phyloP scores from a whole-genome alignment of 2,888 invertebrate genomes.

The Acleris laterana region DNA sequence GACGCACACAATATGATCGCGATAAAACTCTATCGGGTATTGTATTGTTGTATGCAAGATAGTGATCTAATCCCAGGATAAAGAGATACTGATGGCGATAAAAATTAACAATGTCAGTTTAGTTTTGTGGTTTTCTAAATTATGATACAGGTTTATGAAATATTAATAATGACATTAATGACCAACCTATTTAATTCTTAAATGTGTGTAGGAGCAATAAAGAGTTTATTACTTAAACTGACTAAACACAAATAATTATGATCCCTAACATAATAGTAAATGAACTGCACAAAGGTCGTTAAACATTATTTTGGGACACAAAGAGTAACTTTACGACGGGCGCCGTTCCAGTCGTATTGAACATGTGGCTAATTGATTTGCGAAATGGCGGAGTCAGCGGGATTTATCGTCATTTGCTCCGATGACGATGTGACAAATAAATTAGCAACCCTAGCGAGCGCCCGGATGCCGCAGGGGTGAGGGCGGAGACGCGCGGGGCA shows the following conservation, averaged over 20 bases:
- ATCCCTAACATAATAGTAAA: neutral
- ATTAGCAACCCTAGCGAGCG: slow-evolving; percentile 18
- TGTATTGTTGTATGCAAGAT: too few relatives aligned
- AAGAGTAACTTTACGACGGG: neutral
- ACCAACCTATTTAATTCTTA: too few relatives aligned
- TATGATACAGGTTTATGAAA: too few relatives aligned
- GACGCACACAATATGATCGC: too few relatives aligned
- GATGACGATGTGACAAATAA: slow-evolving; percentile 31
- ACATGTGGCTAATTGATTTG: slow-evolving; percentile 32
- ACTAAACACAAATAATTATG: neutral
- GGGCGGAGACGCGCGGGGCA: neutral
- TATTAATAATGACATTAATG: too few relatives aligned
- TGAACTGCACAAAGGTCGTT: slow-evolving; percentile 19
- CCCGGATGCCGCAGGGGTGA: neutral
- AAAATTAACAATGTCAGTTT: too few relatives aligned
- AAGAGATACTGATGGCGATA: too few relatives aligned
- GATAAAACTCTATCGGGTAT: too few relatives aligned
- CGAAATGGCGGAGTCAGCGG: neutral
- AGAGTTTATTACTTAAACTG: neutral
- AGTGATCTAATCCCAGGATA: too few relatives aligned
- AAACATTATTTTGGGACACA: slow-evolving; percentile 4
- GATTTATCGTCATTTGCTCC: slow-evolving; percentile 14
- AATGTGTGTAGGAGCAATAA: too few relatives aligned
- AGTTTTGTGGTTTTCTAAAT: too few relatives aligned
- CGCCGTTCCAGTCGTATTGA: slow-evolving; percentile 1